A percentile compares a stretch with the other conserved stretches of the same genome.
Conservation (phyloP, 1,140 invertebrate species). For the Campoletis sonorensis region DNA sequence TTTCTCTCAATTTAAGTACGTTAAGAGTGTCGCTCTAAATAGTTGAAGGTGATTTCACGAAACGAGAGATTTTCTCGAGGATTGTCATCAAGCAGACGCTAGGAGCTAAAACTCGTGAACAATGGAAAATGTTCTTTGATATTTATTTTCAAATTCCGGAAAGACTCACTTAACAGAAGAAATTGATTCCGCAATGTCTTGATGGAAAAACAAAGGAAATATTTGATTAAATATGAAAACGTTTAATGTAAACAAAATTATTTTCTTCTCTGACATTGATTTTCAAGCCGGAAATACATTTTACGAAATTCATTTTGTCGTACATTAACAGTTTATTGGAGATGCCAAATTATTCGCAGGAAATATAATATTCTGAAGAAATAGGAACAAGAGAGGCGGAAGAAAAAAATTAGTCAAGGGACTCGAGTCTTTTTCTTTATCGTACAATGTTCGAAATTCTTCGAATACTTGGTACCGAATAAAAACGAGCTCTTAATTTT, state of each 20-base stretch:
- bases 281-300: too few species aligned
- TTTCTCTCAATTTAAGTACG: not conserved
- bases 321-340: not conserved
- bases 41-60: not conserved
- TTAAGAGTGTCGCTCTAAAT: not conserved
- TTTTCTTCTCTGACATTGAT: too few species aligned
- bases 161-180: too few species aligned
- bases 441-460: slow-evolving; percentile 23
- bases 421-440: not conserved
- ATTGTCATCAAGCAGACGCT: slow-evolving; percentile 3
- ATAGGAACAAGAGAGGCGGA: not conserved
- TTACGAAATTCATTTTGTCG: not conserved
- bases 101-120: not conserved
- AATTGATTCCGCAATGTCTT: too few species aligned
- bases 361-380: not conserved
- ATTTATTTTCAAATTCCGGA: too few species aligned
- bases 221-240: too few species aligned
- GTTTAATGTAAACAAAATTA: too few species aligned
- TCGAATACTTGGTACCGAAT: slow-evolving; percentile 48
- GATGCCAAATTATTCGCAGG: not conserved
- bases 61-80: slow-evolving; percentile 34
- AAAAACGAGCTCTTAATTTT: slow-evolving; percentile 70
- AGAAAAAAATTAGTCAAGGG: not conserved
- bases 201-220: too few species aligned
- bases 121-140: too few species aligned